Conservation (phyloP, 2,797 vertebrate genomes). For the Pipistrellus nathusii region DNA sequence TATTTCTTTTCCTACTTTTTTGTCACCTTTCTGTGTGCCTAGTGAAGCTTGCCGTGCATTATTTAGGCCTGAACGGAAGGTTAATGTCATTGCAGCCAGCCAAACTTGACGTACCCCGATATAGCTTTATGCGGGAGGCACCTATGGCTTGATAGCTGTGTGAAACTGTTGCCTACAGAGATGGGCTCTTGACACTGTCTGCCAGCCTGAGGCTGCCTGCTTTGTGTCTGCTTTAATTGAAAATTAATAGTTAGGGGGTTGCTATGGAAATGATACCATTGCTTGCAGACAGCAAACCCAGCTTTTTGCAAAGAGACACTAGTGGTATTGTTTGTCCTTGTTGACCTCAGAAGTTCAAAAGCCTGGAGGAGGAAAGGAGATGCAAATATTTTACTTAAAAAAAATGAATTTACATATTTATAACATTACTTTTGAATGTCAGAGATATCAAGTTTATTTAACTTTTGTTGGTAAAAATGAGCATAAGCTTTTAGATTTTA, state of each 20-base stretch:
- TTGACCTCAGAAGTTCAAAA: constrained; percentile 99
- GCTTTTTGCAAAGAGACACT: constrained; percentile 96
- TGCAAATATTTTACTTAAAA: constrained; percentile 94
- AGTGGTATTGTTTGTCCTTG: constrained; percentile 98
- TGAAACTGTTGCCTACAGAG: constrained; percentile 92
- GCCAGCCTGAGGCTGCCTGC: constrained; percentile 92
- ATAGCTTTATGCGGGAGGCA: constrained; percentile 89
- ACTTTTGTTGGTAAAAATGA: constrained; percentile 87
- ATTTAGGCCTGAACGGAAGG: constrained; percentile 89
- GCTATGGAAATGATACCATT: constrained; percentile 95
- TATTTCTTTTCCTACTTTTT: constrained; percentile 84
- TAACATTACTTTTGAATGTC: constrained; percentile 91
- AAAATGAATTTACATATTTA: constrained; percentile 93
- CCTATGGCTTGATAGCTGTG: constrained; percentile 91
- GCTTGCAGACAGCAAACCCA: constrained; percentile 92
- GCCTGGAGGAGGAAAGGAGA: constrained; percentile 93
- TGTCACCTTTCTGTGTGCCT: constrained; percentile 85
- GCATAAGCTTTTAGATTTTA: constrained; percentile 85
- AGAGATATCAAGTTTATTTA: constrained; percentile 87
- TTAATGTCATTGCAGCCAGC: constrained; percentile 91
- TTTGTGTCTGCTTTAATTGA: constrained; percentile 97
- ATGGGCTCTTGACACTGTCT: constrained; percentile 94
- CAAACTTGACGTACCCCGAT: constrained; percentile 89
- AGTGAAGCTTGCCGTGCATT: constrained; percentile 85
- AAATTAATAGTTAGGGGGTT: constrained; percentile 97